Evolutionary conservation across 2,797 vertebrate genomes (phyloP), one percentile per base, ranked within the genome.

Genomic region (Sphenopsis melanotis): DNA sequence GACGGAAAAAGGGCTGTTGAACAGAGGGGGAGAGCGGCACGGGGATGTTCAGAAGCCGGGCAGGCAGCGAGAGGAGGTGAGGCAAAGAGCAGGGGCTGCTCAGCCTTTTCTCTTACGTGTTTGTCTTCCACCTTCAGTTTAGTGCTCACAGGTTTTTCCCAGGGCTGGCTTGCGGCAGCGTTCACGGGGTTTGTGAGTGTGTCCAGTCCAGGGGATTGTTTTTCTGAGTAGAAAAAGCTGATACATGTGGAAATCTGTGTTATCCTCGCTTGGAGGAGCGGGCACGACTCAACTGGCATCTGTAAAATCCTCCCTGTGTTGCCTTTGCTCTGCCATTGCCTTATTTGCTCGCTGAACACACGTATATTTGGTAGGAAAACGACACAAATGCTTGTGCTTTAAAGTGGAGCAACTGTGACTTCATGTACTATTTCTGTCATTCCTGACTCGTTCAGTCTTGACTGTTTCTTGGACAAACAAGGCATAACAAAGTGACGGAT

Each of bases 401-500:
- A 71, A 94, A 95, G 91, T 37, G 29, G 76, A 95, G 87, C 4
- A 12, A 72, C 89, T 82, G 92, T 96, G 95, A 96, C 85, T 95
- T 96, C 94, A 95, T 89, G 83, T 74, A 65, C 95, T 95, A 96
- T 95, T 96, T 96, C 93, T 95, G 94, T 93, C 94, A 94, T 82
- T 95, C 91, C 81, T 37, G 52, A 87, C 87, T 95, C 49, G 65
- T 95, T 93, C 23, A 6, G 81, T 95, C 91, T 93, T 87, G 93
- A 93, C 89, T 90, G 77, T 95, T 96, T 94, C 94, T 93, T 94
- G 80, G 93, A 80, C 92, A 94, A 95, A 90, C 87, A 93, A 88
- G 93, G 89, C 86, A 1, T 87, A 92, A 81, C 71, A 87, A 87
- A 90, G 37, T 93, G 87, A 37, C 9, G 3, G 92, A 39, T 85